Conservation (phyloP, 2,888 invertebrate genomes). For the Diplazon laetatorius region DNA sequence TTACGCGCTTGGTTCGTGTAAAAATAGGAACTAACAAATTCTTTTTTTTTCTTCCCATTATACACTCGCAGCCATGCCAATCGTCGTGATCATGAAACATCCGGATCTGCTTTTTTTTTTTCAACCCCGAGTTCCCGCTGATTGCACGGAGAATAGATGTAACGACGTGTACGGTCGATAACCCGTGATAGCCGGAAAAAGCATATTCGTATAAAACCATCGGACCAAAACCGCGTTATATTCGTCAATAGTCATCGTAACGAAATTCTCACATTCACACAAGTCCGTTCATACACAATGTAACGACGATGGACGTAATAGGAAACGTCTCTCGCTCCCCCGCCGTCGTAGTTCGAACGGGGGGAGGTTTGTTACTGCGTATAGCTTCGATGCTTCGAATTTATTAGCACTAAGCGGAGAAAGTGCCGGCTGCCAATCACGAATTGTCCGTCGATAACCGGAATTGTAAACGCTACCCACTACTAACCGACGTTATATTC, state of each 20-base stretch:
- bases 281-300: slow-evolving; percentile 15
- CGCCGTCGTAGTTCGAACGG: slow-evolving; percentile 3
- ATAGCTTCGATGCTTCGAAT: slow-evolving; percentile 68
- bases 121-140: background rate
- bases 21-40: no score
- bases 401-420: slow-evolving; percentile 79
- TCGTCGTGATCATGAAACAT: background rate
- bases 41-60: no score
- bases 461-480: slow-evolving; percentile 73
- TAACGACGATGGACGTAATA: slow-evolving; percentile 15
- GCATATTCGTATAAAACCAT: slow-evolving; percentile 82
- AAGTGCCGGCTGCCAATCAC: slow-evolving; percentile 79
- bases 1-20: no score
- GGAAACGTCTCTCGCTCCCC: slow-evolving; percentile 35
- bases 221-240: slow-evolving; percentile 80
- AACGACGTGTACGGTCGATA: background rate
- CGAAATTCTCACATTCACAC: slow-evolving; percentile 65
- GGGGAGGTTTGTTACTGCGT: background rate
- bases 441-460: slow-evolving; percentile 78
- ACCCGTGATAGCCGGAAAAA: slow-evolving; percentile 60
- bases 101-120: background rate
- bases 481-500: slow-evolving; percentile 2
- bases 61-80: background rate
- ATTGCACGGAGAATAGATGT: slow-evolving; percentile 7
- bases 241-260: slow-evolving; percentile 68